Evolutionary conservation across 1,140 invertebrate species (phyloP).

Genomic region (Lysiphlebus fabarum): DNA sequence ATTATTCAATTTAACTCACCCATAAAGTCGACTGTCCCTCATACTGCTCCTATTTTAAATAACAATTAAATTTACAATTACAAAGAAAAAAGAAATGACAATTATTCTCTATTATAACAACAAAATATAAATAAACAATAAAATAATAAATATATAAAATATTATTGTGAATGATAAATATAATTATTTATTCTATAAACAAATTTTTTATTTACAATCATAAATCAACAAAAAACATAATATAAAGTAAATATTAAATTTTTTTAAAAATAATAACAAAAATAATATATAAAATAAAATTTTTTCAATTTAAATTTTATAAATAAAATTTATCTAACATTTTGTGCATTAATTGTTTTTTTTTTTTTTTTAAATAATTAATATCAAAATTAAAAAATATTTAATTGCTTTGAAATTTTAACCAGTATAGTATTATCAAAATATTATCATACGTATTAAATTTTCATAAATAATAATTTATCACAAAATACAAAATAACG

Average conservation of each 20-base stretch:
- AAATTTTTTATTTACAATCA: conserved; percentile 9
- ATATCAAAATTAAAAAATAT: too few relatives aligned
- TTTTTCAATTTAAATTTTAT: neutral
- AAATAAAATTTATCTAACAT: too few relatives aligned
- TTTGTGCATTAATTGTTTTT: too few relatives aligned
- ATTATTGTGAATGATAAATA: conserved; percentile 7
- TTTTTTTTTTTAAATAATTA: too few relatives aligned
- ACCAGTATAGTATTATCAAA: too few relatives aligned
- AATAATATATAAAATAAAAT: conserved; percentile 5
- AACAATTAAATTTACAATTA: conserved; percentile 30
- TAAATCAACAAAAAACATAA: neutral
- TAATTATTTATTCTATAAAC: conserved; percentile 18
- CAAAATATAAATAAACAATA: conserved; percentile 7
- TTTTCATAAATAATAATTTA: conserved; percentile 15
- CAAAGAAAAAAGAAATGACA: conserved; percentile 18
- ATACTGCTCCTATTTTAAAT: conserved; percentile 62
- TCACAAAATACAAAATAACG: conserved; percentile 16
- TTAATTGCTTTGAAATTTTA: too few relatives aligned
- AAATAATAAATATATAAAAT: conserved; percentile 14
- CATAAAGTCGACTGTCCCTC: conserved; percentile 71
- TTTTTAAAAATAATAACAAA: neutral
- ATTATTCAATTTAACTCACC: conserved; percentile 58
- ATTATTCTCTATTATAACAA: conserved; percentile 11
- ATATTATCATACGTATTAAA: neutral
- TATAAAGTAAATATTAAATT: neutral